phyloP scores from a whole-genome alignment of 37 sponge, comb jelly and placozoan genomes.

The Oscarella lobularis region DNA sequence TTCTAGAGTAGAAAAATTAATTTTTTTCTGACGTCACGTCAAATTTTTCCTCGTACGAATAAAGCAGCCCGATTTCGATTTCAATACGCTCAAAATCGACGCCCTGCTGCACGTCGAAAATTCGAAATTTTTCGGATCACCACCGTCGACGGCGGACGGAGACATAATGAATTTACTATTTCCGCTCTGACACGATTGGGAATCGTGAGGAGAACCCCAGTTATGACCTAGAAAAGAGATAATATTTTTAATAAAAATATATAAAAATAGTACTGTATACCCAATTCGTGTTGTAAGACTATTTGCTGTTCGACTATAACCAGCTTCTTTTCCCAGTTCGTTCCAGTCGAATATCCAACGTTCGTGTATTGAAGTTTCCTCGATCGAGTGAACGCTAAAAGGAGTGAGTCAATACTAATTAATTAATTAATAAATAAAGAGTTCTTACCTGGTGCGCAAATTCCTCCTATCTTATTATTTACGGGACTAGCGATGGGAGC shows the following conservation, averaged over 20 bases:
- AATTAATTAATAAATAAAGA: too few species aligned
- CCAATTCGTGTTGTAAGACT: background rate
- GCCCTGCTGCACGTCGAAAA: background rate
- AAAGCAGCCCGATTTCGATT: background rate
- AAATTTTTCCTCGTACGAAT: background rate
- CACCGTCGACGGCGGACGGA: background rate
- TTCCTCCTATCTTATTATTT: background rate
- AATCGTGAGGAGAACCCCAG: background rate
- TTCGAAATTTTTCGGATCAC: background rate
- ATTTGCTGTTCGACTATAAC: background rate
- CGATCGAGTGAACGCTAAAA: too few species aligned
- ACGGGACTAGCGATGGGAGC: background rate
- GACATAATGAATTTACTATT: background rate
- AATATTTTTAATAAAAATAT: background rate
- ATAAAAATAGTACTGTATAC: background rate
- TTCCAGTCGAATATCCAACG: background rate
- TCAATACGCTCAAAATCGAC: background rate
- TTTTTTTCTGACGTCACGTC: background rate
- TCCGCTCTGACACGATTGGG: background rate
- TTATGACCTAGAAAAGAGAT: background rate
- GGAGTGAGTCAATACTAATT: too few species aligned
- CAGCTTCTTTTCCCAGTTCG: background rate
- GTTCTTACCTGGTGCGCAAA: background rate
- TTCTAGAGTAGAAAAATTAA: background rate
- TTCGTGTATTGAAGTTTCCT: too few species aligned